Percentiles rank a stretch among this genome's conserved stretches.
Conservation (phyloP, 23 tunicate genomes). For the Phallusia fumigata region DNA sequence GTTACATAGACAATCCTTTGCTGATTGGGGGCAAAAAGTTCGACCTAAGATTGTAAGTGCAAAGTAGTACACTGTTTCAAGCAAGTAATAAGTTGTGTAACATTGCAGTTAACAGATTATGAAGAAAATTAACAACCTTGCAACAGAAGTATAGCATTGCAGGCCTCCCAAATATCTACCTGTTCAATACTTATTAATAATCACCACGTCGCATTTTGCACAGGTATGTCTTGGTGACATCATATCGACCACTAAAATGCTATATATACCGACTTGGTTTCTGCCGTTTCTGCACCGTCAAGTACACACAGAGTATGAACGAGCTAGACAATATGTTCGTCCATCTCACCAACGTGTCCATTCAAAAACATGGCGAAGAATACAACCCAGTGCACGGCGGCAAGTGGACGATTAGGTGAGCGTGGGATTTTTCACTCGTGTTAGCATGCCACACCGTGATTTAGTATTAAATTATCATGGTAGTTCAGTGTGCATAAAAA, state of each 20-base stretch:
- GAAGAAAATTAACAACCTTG: too few relatives aligned
- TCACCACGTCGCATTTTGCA: neutral
- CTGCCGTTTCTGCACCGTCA: conserved; percentile 99
- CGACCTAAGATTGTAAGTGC: conserved; percentile 90
- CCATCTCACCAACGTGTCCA: conserved; percentile 97
- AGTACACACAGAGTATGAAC: conserved; percentile 91
- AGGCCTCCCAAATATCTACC: too few relatives aligned
- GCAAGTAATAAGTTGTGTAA: too few relatives aligned
- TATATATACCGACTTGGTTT: conserved; percentile 98
- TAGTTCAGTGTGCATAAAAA: too few relatives aligned
- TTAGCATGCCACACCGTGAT: too few relatives aligned
- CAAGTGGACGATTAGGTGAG: conserved; percentile 95
- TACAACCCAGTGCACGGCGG: conserved; percentile 99
- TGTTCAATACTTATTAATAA: too few relatives aligned
- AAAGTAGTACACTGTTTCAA: too few relatives aligned
- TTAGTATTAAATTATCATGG: too few relatives aligned
- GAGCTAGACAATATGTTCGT: conserved; percentile 99
- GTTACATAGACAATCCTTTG: conserved; percentile 96
- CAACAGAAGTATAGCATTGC: too few relatives aligned
- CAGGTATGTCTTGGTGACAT: conserved; percentile 98
- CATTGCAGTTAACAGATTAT: too few relatives aligned
- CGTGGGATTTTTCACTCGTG: too few relatives aligned
- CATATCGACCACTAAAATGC: conserved; percentile 93
- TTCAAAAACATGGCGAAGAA: conserved; percentile 99
- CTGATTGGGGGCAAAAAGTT: conserved; percentile 99